Conservation (phyloP, 2,888 invertebrate genomes). For the Thera britannica region DNA sequence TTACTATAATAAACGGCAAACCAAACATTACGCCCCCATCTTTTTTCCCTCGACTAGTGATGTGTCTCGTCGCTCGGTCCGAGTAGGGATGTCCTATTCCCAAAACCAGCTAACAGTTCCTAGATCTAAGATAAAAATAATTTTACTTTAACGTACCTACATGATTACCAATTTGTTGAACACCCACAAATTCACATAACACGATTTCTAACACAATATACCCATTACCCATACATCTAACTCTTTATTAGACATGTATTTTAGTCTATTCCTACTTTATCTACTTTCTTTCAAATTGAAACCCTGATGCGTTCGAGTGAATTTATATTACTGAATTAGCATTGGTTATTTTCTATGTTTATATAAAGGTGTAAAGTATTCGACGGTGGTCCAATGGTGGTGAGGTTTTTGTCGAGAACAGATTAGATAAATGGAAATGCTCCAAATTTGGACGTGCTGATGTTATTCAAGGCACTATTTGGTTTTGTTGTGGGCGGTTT, state of each 20-base stretch:
- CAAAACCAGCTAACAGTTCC: no score
- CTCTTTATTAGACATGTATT: slow-evolving; percentile 12
- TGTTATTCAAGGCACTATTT: slow-evolving; percentile 21
- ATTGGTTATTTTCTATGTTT: slow-evolving; percentile 60
- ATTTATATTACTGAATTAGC: slow-evolving; percentile 75
- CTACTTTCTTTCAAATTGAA: slow-evolving; percentile 36
- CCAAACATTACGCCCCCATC: no score
- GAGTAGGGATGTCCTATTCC: no score
- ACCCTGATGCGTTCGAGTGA: slow-evolving; percentile 60
- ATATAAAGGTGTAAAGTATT: slow-evolving; percentile 57
- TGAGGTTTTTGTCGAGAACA: slow-evolving; percentile 32
- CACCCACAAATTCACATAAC: not conserved
- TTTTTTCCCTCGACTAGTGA: no score
- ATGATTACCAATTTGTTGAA: slow-evolving; percentile 16
- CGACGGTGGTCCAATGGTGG: slow-evolving; percentile 58
- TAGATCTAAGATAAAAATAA: not conserved
- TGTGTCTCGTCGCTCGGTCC: no score
- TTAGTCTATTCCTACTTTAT: slow-evolving; percentile 13
- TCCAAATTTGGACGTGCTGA: slow-evolving; percentile 31
- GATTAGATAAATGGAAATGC: slow-evolving; percentile 39
- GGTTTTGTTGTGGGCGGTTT: slow-evolving; percentile 26
- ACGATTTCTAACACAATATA: slow-evolving; percentile 24
- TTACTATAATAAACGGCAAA: no score
- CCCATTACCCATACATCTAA: slow-evolving; percentile 12
- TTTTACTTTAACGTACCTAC: slow-evolving; percentile 23